phyloP scores from a whole-genome alignment of 1,140 invertebrate genomes.

The Drosophila mauritiana region DNA sequence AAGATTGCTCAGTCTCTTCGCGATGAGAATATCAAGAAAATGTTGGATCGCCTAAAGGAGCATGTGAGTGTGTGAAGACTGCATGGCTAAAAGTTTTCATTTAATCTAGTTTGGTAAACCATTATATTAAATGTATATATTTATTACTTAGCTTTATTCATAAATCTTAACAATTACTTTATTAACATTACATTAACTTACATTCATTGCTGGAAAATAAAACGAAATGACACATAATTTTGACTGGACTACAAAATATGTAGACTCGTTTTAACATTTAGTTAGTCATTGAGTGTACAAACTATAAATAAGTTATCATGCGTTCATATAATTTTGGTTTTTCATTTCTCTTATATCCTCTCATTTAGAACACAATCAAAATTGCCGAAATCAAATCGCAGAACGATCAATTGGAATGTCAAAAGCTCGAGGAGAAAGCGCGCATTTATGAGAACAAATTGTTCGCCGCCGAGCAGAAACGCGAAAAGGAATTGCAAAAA shows the following conservation, averaged over 20 bases:
- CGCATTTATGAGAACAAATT: conserved; percentile 91
- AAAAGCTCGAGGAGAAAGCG: conserved; percentile 88
- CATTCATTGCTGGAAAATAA: too few species aligned
- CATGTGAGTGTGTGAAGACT: conserved; percentile 87
- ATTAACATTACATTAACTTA: too few species aligned
- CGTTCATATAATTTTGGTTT: conserved; percentile 44
- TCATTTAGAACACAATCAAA: conserved; percentile 88
- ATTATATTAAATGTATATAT: too few species aligned
- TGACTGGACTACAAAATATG: too few species aligned
- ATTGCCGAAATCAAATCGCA: conserved; percentile 89
- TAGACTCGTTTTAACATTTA: too few species aligned
- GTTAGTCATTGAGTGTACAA: too few species aligned
- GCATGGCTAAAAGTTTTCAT: not conserved
- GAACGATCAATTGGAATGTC: conserved; percentile 86
- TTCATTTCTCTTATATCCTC: conserved; percentile 62
- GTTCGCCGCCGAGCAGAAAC: conserved; percentile 90
- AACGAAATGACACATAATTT: too few species aligned
- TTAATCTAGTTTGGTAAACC: too few species aligned
- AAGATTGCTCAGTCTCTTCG: conserved; percentile 92
- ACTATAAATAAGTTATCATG: conserved; percentile 11
- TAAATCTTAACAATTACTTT: too few species aligned
- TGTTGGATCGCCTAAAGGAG: conserved; percentile 94
- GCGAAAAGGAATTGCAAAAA: conserved; percentile 91
- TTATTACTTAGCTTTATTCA: too few species aligned
- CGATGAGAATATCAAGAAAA: conserved; percentile 94